A percentile compares a stretch with the other conserved stretches of the same genome.
Conservation (phyloP, 2,113 vertebrate genomes). For the Benitochromis conjunctus region DNA sequence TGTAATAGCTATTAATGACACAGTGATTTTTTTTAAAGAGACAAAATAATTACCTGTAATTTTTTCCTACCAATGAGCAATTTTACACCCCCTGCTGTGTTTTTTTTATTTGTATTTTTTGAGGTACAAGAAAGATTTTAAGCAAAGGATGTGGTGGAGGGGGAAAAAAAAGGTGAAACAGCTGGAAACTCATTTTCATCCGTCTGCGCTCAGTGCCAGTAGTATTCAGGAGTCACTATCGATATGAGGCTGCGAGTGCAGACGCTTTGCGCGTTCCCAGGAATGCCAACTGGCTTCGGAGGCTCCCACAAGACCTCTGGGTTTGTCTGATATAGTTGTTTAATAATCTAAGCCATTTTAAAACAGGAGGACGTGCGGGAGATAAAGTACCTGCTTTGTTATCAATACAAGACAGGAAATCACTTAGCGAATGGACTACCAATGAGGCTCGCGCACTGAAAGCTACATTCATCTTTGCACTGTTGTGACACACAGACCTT, state of each 20-base stretch:
- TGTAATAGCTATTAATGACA: neutral
- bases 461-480: slow-evolving; percentile 18
- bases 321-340: slow-evolving; percentile 1
- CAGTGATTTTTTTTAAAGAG: neutral
- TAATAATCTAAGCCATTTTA: slow-evolving; percentile 44
- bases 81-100: neutral
- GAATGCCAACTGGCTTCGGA: neutral
- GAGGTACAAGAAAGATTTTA: neutral
- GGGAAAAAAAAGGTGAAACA: neutral
- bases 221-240: neutral
- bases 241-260: neutral
- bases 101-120: neutral
- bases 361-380: neutral
- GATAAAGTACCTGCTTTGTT: slow-evolving; percentile 41
- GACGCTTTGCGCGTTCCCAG: neutral
- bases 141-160: neutral
- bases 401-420: slow-evolving; percentile 52
- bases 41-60: slow-evolving; percentile 19
- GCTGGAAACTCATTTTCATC: neutral
- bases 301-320: slow-evolving; percentile 4
- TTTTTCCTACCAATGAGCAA: neutral
- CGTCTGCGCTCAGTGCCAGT: neutral
- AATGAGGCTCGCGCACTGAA: neutral
- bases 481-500: neutral
- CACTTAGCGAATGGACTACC: slow-evolving; percentile 24